Evolutionary conservation across 2,888 invertebrate species (phyloP).

Genomic region (Parapristionchus giblindavisi): DNA sequence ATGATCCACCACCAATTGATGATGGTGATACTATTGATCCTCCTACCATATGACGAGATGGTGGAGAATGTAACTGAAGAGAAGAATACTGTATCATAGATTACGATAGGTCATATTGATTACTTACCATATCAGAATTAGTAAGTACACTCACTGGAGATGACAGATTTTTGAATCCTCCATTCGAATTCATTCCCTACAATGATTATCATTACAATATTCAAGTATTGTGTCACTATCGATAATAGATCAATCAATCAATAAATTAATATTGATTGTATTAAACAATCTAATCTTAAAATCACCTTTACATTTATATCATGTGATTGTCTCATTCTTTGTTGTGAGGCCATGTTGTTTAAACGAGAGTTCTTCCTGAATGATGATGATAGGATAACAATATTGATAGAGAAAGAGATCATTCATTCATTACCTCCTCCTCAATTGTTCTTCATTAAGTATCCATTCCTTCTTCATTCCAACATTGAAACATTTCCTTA

Average conservation of each 20-base stretch:
- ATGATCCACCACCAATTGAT: not conserved
- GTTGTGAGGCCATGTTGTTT: conserved; percentile 53
- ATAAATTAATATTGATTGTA: no score
- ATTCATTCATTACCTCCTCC: conserved; percentile 47
- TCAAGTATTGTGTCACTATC: no score
- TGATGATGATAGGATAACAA: not conserved
- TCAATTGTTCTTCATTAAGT: conserved; percentile 87
- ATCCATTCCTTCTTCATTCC: conserved; percentile 98
- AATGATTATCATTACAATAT: no score
- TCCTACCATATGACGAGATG: conserved; percentile 20
- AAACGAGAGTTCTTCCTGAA: conserved; percentile 65
- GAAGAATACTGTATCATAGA: no score
- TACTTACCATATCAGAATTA: not conserved
- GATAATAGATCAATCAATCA: no score
- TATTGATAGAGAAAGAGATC: not conserved
- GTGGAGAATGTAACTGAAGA: conserved; percentile 36
- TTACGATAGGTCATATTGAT: no score
- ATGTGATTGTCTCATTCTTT: conserved; percentile 16
- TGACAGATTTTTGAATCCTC: conserved; percentile 1
- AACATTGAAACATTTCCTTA: conserved; percentile 85
- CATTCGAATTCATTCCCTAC: conserved; percentile 6
- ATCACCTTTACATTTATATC: not conserved
- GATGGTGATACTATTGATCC: conserved; percentile 21
- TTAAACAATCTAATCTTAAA: no score
- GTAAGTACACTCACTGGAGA: conserved; percentile 22